Evolutionary conservation across 2,797 vertebrate genomes (phyloP), one percentile per base, ranked within the genome.

Genomic region (Xenentodon cancila): DNA sequence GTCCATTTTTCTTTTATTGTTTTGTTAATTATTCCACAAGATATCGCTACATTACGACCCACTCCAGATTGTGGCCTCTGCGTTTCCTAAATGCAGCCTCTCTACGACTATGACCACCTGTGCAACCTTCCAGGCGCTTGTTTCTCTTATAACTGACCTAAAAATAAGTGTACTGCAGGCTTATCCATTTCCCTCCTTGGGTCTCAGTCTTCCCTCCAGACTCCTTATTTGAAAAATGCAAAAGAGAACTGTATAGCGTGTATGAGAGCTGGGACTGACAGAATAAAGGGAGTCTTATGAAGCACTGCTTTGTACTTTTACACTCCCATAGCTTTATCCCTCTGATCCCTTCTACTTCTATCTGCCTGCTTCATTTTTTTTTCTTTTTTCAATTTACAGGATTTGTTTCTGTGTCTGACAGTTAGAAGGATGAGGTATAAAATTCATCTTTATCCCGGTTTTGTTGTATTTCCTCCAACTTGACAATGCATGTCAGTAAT

Each of bases 401-500:
- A 92, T 92, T 91, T 89, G 80, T 88, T 83, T 88, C 79, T 75
- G 85, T 84, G 75, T 85, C 66, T 86, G 80, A 85, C 82, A 86
- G 89, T 65, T 54, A 87, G 82, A 79, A 90, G 88, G 91, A 91
- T 70, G 86, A 86, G 85, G 86, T 89, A 90, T 80, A 82, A 92
- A 91, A 92, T 90, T 86, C 73, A 92, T 93, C 91, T 92, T 91
- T 89, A 92, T 92, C 90, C 89, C 19, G 60, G 78, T 91, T 90
- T 91, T 93, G 89, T 93, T 84, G 77, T 53, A 68, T 84, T 84
- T 84, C 83, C 88, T 87, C 83, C 85, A 81, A 68, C 78, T 81
- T 79, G 80, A 93, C 91, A 92, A 91, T 89, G 86, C 73, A 71
- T 89, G 86, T 86, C 85, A 87, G 90, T 90, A 94, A 94, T 94